Evolutionary conservation across 2,113 vertebrate species (phyloP).

Genomic region (Lathamus discolor): DNA sequence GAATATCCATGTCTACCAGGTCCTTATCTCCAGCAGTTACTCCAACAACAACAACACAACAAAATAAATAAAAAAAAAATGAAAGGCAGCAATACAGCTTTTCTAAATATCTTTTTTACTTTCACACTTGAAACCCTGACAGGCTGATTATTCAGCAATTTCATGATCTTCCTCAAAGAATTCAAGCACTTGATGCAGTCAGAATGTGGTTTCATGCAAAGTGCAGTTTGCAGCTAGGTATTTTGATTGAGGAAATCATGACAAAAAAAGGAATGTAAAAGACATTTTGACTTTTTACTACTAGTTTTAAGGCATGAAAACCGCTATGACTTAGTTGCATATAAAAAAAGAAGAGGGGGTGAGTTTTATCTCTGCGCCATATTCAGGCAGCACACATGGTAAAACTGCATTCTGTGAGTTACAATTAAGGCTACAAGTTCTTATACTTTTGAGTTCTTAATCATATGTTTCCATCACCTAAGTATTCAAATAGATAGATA

Average conservation of each 20-base stretch:
- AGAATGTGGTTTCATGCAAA: not conserved
- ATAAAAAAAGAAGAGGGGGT: not conserved
- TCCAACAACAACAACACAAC: not conserved
- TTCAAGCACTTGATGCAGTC: not conserved
- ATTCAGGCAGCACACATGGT: not conserved
- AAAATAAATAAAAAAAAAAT: not conserved
- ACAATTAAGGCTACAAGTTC: not conserved
- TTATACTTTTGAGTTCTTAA: not conserved
- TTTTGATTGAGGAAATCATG: not conserved
- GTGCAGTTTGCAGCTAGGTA: not conserved
- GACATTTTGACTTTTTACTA: not conserved
- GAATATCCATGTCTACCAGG: not conserved
- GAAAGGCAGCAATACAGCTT: not conserved
- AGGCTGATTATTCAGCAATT: not conserved
- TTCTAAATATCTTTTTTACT: not conserved
- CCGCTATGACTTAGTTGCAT: not conserved
- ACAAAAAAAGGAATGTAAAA: not conserved
- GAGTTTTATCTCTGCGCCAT: not conserved
- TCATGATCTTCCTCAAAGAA: not conserved
- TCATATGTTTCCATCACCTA: not conserved
- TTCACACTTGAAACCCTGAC: not conserved
- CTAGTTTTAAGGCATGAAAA: not conserved
- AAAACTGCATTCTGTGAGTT: not conserved
- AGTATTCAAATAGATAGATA: not conserved
- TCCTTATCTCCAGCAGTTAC: not conserved